Percentiles rank a stretch among this genome's conserved stretches.
Evolutionary conservation across 1,140 invertebrate species (phyloP).

Genomic region (Oncopodura yosiiana): DNA sequence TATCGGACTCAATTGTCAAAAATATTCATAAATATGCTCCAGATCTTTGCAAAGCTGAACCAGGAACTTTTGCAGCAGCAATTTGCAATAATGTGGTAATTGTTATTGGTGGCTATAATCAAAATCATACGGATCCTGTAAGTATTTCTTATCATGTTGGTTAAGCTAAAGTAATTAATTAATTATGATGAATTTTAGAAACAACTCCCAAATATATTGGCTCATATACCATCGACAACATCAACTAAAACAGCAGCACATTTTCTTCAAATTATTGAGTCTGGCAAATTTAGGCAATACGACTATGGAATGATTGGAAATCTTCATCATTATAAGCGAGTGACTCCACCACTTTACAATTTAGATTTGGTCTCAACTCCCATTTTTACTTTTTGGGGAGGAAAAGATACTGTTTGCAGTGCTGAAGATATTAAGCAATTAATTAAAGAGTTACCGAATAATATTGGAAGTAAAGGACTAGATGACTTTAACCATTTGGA

Average conservation of each 20-base stretch:
- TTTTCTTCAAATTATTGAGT: constrained; percentile 33
- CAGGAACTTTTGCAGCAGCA: constrained; percentile 28
- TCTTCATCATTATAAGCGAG: constrained; percentile 38
- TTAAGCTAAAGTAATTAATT: neutral
- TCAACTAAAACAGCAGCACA: constrained; percentile 45
- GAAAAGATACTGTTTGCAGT: too few species aligned
- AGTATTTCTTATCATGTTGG: neutral
- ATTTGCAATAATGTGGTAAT: constrained; percentile 38
- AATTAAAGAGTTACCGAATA: too few species aligned
- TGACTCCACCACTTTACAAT: constrained; percentile 40
- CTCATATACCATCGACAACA: constrained; percentile 48
- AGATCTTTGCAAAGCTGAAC: constrained; percentile 8
- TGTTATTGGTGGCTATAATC: constrained; percentile 39
- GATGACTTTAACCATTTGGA: constrained; percentile 60
- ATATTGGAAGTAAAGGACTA: too few species aligned
- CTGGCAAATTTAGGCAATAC: constrained; percentile 33
- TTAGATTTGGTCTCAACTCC: too few species aligned
- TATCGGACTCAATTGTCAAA: constrained; percentile 14
- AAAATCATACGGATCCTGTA: constrained; percentile 42
- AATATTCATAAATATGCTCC: constrained; percentile 10
- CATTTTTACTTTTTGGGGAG: too few species aligned
- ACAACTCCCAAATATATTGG: constrained; percentile 43
- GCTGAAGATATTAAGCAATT: too few species aligned
- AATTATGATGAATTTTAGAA: constrained; percentile 27
- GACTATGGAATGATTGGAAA: constrained; percentile 40